A percentile compares a stretch with the other conserved stretches of the same genome.
phyloP scores from a whole-genome alignment of 92 coral and sea anemone genomes.

The Porites lobata region DNA sequence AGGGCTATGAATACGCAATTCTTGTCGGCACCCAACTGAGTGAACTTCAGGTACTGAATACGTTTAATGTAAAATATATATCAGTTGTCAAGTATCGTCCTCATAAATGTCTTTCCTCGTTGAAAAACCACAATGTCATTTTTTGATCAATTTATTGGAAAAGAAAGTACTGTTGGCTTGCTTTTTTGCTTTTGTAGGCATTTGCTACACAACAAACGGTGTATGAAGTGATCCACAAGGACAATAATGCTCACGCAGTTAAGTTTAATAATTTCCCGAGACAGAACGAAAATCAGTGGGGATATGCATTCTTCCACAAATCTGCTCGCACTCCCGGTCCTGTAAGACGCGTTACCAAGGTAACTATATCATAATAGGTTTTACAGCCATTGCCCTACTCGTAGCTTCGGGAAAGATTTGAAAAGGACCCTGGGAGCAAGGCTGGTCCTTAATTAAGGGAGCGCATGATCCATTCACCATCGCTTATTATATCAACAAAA shows the following conservation, averaged over 20 bases:
- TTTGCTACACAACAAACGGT: background rate
- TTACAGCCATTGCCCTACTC: no score
- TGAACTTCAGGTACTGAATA: background rate
- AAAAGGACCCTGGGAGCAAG: no score
- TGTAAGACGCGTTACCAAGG: constrained; percentile 27
- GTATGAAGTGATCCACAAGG: constrained; percentile 48
- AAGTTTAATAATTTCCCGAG: background rate
- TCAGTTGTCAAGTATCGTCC: no score
- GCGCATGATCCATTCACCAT: no score
- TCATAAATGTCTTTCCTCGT: no score
- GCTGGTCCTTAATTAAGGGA: no score
- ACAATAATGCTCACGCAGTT: constrained; percentile 55
- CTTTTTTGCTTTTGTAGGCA: background rate
- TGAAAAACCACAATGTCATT: no score
- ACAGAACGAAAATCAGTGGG: constrained; percentile 20
- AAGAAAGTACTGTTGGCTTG: background rate
- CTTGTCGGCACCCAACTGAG: constrained; percentile 13
- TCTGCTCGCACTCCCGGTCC: constrained; percentile 32
- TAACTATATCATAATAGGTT: background rate
- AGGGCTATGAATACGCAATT: constrained; percentile 60
- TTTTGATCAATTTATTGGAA: no score
- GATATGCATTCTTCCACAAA: constrained; percentile 43
- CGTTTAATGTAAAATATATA: no score
- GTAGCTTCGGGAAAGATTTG: no score
- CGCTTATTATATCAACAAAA: no score